phyloP scores from a whole-genome alignment of 1,140 invertebrate species.

The Eciton burchellii region DNA sequence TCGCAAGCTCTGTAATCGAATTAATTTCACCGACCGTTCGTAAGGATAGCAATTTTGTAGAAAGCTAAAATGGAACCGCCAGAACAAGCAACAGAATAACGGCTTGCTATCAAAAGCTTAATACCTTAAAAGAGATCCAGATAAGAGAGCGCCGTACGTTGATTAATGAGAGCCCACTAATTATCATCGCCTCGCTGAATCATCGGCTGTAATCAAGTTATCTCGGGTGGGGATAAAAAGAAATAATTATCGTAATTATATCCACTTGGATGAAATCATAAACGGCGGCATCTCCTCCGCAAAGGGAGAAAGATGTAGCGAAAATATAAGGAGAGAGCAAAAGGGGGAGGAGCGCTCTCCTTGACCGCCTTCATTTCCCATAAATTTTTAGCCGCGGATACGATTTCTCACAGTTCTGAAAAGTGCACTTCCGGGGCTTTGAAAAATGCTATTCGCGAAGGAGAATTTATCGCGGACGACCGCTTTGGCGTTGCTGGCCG shows the following conservation, averaged over 20 bases:
- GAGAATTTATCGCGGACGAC: slow-evolving; percentile 53
- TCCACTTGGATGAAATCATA: background rate
- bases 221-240: background rate
- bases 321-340: slow-evolving; percentile 20
- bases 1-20: slow-evolving; percentile 29
- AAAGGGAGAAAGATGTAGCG: background rate
- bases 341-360: background rate
- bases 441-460: slow-evolving; percentile 57
- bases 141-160: slow-evolving; percentile 6
- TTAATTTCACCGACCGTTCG: slow-evolving; percentile 25
- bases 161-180: slow-evolving; percentile 26
- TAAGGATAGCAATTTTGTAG: slow-evolving; percentile 28
- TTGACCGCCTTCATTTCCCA: slow-evolving; percentile 36
- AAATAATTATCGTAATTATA: slow-evolving; percentile 19
- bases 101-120: slow-evolving; percentile 4
- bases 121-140: slow-evolving; percentile 25
- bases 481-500: slow-evolving; percentile 25
- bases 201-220: background rate
- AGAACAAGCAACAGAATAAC: slow-evolving; percentile 25
- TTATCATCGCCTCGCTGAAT: slow-evolving; percentile 6
- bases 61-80: slow-evolving; percentile 4
- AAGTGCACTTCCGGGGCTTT: slow-evolving; percentile 52
- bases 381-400: slow-evolving; percentile 56
- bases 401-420: slow-evolving; percentile 47
- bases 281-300: background rate